Evolutionary conservation across 2,113 vertebrate species (phyloP).

Genomic region (Lonchura striata): DNA sequence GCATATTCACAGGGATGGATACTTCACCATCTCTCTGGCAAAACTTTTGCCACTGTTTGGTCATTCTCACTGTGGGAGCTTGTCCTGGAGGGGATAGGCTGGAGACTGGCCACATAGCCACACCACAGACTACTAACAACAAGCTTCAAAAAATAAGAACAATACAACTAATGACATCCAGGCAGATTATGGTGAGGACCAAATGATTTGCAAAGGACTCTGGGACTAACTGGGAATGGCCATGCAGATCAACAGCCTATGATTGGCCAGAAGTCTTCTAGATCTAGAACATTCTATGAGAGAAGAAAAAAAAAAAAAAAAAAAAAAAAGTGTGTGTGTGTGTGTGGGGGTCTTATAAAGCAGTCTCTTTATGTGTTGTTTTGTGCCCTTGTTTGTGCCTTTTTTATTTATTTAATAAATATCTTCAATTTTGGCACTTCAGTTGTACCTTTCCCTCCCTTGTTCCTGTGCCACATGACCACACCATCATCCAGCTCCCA

Average conservation of each 20-base stretch:
- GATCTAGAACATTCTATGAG: not conserved
- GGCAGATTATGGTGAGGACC: not conserved
- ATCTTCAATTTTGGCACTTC: not conserved
- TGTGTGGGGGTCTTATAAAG: not conserved
- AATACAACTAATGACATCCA: not conserved
- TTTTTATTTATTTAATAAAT: not conserved
- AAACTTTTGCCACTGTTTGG: not conserved
- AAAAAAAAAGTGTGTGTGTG: too few species aligned
- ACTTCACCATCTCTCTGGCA: not conserved
- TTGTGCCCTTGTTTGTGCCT: not conserved
- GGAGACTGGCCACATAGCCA: not conserved
- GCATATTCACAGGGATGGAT: not conserved
- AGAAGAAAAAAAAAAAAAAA: too few species aligned
- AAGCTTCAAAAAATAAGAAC: not conserved
- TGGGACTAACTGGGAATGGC: not conserved
- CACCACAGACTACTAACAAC: not conserved
- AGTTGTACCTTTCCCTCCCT: not conserved
- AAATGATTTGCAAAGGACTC: not conserved
- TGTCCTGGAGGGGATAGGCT: not conserved
- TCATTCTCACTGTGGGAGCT: not conserved
- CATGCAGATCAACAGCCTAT: not conserved
- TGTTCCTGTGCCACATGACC: not conserved
- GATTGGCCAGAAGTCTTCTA: not conserved
- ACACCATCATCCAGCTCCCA: rapidly evolving
- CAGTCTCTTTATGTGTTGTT: not conserved